phyloP scores from a whole-genome alignment of 2,888 invertebrate species.

The Ashinkailepas kermadecensis region DNA sequence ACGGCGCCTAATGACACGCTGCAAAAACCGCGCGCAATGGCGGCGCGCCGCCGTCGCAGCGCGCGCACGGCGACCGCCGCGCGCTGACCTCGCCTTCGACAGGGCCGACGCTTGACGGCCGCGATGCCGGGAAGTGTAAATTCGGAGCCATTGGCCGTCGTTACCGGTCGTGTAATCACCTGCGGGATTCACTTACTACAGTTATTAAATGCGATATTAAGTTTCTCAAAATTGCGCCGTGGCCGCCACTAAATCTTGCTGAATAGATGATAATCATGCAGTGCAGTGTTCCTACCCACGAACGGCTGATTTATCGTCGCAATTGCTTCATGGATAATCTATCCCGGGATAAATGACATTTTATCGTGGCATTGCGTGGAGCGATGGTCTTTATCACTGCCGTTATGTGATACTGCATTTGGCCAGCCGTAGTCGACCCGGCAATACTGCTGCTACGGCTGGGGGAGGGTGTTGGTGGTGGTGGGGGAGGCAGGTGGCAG shows the following conservation, averaged over 20 bases:
- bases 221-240: not conserved
- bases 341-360: not conserved
- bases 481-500: not conserved
- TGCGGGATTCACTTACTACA: constrained; percentile 3
- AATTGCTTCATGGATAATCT: not conserved
- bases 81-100: too few relatives aligned
- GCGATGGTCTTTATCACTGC: not conserved
- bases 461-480: not conserved
- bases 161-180: constrained; percentile 6
- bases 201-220: constrained; percentile 9
- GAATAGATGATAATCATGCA: constrained; percentile 14
- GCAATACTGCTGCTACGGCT: too few relatives aligned
- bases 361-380: not conserved
- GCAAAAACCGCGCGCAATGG: not conserved
- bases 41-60: not conserved
- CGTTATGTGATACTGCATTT: not conserved
- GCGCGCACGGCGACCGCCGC: not conserved
- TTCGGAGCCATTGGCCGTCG: not conserved
- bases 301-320: not conserved
- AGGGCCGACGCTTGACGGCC: not conserved
- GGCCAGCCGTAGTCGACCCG: not conserved
- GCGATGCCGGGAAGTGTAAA: not conserved
- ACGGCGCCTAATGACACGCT: not conserved
- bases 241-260: constrained; percentile 6
- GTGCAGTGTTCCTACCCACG: not conserved